Base-by-base conservation (phyloP, 1,140 invertebrate species). In the Armadillidium nasatum region DNA sequence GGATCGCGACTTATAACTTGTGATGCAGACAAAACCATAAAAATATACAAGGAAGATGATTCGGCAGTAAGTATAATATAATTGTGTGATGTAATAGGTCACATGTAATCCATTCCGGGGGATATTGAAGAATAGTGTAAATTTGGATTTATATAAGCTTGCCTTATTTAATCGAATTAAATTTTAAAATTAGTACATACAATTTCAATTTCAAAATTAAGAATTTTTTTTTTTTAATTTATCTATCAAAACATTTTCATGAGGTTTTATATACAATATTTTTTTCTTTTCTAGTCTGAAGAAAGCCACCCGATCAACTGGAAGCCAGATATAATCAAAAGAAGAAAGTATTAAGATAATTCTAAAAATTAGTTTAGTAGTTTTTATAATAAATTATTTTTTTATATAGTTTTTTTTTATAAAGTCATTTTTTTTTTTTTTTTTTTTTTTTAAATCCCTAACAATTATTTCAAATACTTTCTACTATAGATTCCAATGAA, bases 1-100 rank as follows among this genome's bases (percentile, higher is more conserved):
- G 95, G 96, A 54, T 92, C 91, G 13, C 88, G 98, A 74, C 88
- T 99, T 68, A 94, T 99, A 73, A 98, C 97, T 0, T 94, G 94
- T 7, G 98, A 99, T 86, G 96, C 97, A 7, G 98, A 99, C 85
- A 99, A 99, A 87, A 99, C 96, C 0, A 96, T 99, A 78, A 99
- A 99, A 89, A 93, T 99, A 78, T 99, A 99, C 85, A 97, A 95
- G 85, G 96, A 98, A 87, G 97, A 99, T 86, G 94, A 97, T 33
- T 89, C 91, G 72, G 97, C 97, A 13, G 90, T 91, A 85, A 87
- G 87, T 86, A 74, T n/a, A 22, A n/a, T n/a, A n/a, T 0, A 66
- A n/a, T 66, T 66, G 0, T n/a, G 7, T 1, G 21, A n/a, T 60
- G 15, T n/a, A 66, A 66, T n/a, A 66, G 21, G 15, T 1, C 15